phyloP scores from a whole-genome alignment of 2,113 vertebrate species.

The Lutjanus erythropterus region DNA sequence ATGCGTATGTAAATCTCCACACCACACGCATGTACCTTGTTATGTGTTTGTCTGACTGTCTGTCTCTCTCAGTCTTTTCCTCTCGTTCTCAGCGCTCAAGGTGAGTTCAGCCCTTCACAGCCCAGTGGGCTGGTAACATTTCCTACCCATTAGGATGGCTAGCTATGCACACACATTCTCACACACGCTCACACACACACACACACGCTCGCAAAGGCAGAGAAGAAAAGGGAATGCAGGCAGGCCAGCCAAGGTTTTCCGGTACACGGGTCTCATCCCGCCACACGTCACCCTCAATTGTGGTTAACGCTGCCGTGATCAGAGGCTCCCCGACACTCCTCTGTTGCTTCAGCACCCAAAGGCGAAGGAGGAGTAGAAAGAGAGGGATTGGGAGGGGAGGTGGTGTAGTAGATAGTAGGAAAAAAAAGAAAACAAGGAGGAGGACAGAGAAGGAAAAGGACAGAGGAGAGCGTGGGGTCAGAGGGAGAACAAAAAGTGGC shows the following conservation, averaged over 20 bases:
- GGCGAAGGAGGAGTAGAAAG: conserved; percentile 30
- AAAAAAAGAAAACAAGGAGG: conserved; percentile 13
- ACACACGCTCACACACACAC: conserved; percentile 28
- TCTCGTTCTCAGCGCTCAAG: conserved; percentile 54
- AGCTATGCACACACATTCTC: conserved; percentile 35
- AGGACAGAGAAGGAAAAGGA: not conserved
- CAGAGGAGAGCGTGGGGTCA: conserved; percentile 1
- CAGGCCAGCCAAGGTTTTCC: conserved; percentile 71
- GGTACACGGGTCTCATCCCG: conserved; percentile 74
- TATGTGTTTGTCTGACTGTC: conserved; percentile 26
- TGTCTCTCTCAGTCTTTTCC: conserved; percentile 29
- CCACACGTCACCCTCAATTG: conserved; percentile 75
- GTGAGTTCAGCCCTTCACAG: conserved; percentile 80
- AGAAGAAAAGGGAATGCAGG: conserved; percentile 32
- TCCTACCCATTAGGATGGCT: conserved; percentile 58
- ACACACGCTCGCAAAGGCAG: conserved; percentile 31
- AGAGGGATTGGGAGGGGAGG: not conserved
- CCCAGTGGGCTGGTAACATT: conserved; percentile 74
- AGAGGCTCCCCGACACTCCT: conserved; percentile 60
- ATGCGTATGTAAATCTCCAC: not conserved
- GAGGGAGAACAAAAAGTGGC: conserved; percentile 32
- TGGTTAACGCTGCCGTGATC: conserved; percentile 69
- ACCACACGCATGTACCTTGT: not conserved
- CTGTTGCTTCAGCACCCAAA: conserved; percentile 65
- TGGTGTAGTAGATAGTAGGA: not conserved